Base-by-base conservation (phyloP, 1,140 invertebrate species). In the Drosophila takahashii region DNA sequence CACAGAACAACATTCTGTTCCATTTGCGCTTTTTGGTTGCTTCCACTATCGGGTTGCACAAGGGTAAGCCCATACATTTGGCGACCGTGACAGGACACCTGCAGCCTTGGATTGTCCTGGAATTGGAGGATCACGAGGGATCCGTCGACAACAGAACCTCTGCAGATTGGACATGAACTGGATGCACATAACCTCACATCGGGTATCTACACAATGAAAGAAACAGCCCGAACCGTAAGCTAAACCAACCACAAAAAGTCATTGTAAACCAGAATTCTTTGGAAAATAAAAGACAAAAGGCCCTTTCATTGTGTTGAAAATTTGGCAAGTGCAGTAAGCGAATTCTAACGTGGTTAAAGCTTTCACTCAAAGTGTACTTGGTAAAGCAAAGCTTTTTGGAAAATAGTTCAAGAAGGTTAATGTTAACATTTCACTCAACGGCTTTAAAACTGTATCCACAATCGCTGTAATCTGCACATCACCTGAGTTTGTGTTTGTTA, bases 311-410 rank as follows among this genome's bases (percentile, higher is more conserved):
- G 18, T 45, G 0, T 45, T 22, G 42, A 16, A 16, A 45, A 18
- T 45, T 45, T 45, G 4, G 10, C 18, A 18, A 18, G 11, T 22
- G 18, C 42, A 22, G 18, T 45, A 18, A 45, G 16, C 18, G 42
- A 22, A 45, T 11, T 45, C n/a, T 3, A 41, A 41, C 1, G 37
- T 44, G 18, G 42, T 45, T 13, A 13, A 45, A 45, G 16, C 42
- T 45, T 45, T 45, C 42, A 45, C 16, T 45, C 42, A 45, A 45
- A 45, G 16, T 22, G 11, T 11, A 22, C 39, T 15, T 8, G 39
- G 15, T 15, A 22, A 45, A 45, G 16, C 9, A 22, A 11, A 45
- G 42, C 8, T 22, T 44, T 45, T 44, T 44, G 37, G 4, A 9
- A 44, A 44, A 44, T 44, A 44, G 13, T 39, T 39, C 13, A 15